Percentiles rank a stretch among this genome's conserved stretches.
Conservation (phyloP, 2,113 vertebrate species). For the Xenopus laevis region DNA sequence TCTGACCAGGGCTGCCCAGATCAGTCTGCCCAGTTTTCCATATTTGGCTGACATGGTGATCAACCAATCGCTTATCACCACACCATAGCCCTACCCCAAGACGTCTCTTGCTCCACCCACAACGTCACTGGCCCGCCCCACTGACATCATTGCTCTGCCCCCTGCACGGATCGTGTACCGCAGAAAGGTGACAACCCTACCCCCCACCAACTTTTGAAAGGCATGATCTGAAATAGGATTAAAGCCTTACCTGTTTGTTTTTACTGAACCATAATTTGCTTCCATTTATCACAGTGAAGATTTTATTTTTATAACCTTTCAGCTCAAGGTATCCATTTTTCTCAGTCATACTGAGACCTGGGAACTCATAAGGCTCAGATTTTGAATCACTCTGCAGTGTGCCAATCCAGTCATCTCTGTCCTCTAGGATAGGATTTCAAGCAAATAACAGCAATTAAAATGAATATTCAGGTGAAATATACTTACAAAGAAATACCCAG, state of each 20-base stretch:
- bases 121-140: no score
- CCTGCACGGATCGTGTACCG: no score
- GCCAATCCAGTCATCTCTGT: slow-evolving; percentile 88
- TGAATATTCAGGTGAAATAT: no score
- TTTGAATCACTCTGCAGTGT: slow-evolving; percentile 72
- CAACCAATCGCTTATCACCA: no score
- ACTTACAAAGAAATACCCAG: no score
- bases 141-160: no score
- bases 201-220: background rate
- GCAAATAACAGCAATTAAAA: background rate
- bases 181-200: no score
- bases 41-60: no score
- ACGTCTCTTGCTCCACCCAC: no score
- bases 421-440: slow-evolving; percentile 41
- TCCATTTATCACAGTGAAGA: slow-evolving; percentile 83
- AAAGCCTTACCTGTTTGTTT: slow-evolving; percentile 84
- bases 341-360: slow-evolving; percentile 61
- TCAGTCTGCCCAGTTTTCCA: no score
- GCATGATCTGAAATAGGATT: background rate
- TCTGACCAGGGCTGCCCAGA: no score
- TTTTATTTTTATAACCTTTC: slow-evolving; percentile 89
- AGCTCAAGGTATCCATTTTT: slow-evolving; percentile 85
- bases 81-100: no score
- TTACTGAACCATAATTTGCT: slow-evolving; percentile 91
- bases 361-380: slow-evolving; percentile 60